Evolutionary conservation across 2,888 invertebrate species (phyloP).

Genomic region (Ophion ellenae): DNA sequence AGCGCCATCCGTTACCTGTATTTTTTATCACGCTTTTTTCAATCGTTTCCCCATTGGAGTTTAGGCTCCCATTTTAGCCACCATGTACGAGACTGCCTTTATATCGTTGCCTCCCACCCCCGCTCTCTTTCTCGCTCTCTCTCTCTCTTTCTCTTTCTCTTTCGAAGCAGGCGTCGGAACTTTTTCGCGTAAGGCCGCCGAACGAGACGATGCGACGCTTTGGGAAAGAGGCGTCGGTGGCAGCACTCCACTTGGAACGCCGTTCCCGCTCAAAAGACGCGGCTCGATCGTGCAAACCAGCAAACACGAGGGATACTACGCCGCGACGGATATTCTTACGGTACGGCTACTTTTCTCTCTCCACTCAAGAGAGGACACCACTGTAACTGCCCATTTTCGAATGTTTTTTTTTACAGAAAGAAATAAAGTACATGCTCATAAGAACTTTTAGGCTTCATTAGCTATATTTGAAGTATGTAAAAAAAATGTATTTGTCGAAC

Average conservation of each 20-base stretch:
- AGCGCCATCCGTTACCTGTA: too few relatives aligned
- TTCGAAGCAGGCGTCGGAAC: slow-evolving; percentile 82
- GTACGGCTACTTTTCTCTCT: slow-evolving; percentile 80
- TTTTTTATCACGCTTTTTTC: too few relatives aligned
- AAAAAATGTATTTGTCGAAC: too few relatives aligned
- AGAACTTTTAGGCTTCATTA: too few relatives aligned
- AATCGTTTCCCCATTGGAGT: too few relatives aligned
- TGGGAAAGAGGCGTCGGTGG: background rate
- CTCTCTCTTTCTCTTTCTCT: background rate
- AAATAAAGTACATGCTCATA: too few relatives aligned
- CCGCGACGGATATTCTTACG: slow-evolving; percentile 92
- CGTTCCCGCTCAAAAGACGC: slow-evolving; percentile 76
- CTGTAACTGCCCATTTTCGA: too few relatives aligned
- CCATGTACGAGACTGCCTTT: too few relatives aligned
- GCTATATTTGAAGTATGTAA: too few relatives aligned
- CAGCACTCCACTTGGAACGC: slow-evolving; percentile 64
- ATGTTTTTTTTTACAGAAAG: too few relatives aligned
- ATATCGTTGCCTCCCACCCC: background rate
- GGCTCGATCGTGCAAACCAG: slow-evolving; percentile 70
- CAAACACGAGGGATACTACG: slow-evolving; percentile 88
- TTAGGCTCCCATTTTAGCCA: too few relatives aligned
- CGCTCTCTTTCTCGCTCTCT: background rate
- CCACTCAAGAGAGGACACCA: background rate
- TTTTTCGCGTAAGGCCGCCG: slow-evolving; percentile 86
- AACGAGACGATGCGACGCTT: slow-evolving; percentile 83